Conservation (phyloP, 2,797 vertebrate species). For the Enteromius mattozi region DNA sequence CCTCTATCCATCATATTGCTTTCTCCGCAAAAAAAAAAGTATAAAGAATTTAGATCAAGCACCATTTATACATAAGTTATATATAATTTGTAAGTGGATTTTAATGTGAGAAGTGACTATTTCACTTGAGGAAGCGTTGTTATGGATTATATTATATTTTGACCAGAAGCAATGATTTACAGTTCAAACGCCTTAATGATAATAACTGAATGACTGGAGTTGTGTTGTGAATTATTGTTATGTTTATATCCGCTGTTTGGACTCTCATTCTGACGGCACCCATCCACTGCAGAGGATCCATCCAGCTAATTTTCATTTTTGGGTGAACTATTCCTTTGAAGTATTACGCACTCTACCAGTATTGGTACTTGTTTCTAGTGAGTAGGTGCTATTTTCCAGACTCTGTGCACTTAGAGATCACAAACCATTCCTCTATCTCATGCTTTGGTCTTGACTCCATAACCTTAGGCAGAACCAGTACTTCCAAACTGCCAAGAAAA, state of each 20-base stretch:
- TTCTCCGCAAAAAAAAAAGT: neutral
- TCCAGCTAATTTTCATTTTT: neutral
- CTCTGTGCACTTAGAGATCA: conserved; percentile 36
- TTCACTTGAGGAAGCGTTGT: neutral
- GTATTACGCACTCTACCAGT: neutral
- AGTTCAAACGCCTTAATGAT: neutral
- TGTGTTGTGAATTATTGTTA: neutral
- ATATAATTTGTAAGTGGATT: neutral
- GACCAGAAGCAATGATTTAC: neutral
- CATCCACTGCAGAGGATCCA: neutral
- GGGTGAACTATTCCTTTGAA: neutral
- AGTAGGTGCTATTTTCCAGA: conserved; percentile 57
- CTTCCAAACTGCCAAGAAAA: conserved; percentile 37
- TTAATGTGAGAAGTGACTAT: neutral
- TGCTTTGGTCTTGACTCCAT: neutral
- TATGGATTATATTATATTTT: neutral
- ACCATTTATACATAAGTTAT: neutral
- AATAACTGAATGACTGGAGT: neutral
- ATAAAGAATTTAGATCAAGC: too few species aligned
- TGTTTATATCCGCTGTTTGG: neutral
- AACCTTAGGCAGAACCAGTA: conserved; percentile 23
- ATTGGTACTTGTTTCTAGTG: conserved; percentile 47
- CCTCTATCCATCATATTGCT: neutral
- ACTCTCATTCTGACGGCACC: neutral
- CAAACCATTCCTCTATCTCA: neutral